A percentile compares a stretch with the other conserved stretches of the same genome.
Evolutionary conservation across 1,140 invertebrate genomes (phyloP).

Genomic region (Arion vulgaris): DNA sequence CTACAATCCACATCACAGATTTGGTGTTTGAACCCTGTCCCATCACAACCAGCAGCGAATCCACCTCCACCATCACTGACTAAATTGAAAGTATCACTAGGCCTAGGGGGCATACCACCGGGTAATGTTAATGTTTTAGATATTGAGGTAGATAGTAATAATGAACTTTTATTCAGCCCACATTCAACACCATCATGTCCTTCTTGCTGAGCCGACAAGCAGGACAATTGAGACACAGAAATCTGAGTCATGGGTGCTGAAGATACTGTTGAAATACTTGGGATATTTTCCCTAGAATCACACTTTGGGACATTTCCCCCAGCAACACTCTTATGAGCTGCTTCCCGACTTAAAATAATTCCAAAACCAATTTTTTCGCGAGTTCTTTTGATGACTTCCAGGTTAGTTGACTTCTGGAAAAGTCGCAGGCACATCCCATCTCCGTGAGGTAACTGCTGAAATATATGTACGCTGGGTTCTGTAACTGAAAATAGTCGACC

Average conservation of each 20-base stretch:
- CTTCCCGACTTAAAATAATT: slow-evolving; percentile 84
- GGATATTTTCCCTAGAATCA: background rate
- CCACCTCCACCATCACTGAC: background rate
- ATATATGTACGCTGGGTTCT: slow-evolving; percentile 83
- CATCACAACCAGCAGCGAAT: background rate
- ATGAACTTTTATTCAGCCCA: background rate
- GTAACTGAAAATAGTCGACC: slow-evolving; percentile 85
- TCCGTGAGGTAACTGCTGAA: slow-evolving; percentile 80
- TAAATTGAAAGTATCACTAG: background rate
- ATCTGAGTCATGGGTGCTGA: background rate
- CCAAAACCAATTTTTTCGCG: slow-evolving; percentile 81
- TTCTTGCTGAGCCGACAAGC: background rate
- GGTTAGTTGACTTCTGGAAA: slow-evolving; percentile 72
- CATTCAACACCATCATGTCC: background rate
- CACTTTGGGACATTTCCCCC: background rate
- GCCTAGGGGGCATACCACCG: background rate
- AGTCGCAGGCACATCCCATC: slow-evolving; percentile 83
- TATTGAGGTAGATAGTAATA: background rate
- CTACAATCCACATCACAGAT: background rate
- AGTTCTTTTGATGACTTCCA: slow-evolving; percentile 76
- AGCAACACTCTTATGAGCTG: slow-evolving; percentile 46
- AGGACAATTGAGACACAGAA: background rate
- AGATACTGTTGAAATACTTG: background rate
- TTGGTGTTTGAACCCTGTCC: background rate
- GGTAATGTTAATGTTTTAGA: background rate